phyloP scores from a whole-genome alignment of 2,113 vertebrate genomes.

The Chionodraco myersi region DNA sequence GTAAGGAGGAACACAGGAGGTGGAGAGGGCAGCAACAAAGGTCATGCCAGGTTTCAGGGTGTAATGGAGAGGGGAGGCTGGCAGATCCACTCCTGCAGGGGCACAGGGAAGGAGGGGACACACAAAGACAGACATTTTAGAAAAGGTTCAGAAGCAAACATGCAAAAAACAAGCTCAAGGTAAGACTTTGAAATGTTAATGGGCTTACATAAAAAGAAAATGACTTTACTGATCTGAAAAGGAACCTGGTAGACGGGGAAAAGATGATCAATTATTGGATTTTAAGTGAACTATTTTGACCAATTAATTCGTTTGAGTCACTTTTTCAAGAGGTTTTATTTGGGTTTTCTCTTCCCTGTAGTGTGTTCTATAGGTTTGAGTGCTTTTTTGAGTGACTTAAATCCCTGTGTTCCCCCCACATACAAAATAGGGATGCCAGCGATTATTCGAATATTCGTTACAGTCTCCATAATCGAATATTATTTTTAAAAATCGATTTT shows the following conservation, averaged over 20 bases:
- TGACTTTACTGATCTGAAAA: neutral
- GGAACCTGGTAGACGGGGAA: neutral
- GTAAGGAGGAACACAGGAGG: conserved; percentile 40
- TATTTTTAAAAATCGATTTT: no score
- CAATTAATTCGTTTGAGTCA: no score
- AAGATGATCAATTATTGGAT: no score
- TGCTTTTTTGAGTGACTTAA: no score
- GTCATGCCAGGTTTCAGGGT: conserved; percentile 56
- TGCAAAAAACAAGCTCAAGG: neutral
- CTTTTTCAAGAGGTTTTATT: no score
- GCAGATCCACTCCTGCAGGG: conserved; percentile 31
- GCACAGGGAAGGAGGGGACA: conserved; percentile 46
- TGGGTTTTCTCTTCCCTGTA: no score
- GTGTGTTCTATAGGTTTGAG: no score
- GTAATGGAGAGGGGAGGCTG: conserved; percentile 22
- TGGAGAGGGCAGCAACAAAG: conserved; percentile 44
- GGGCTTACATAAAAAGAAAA: neutral
- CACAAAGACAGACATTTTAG: neutral
- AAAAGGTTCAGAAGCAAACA: neutral
- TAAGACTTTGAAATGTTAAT: neutral
- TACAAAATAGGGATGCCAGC: no score
- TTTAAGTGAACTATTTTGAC: no score
- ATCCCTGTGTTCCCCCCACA: no score
- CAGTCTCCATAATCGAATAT: no score
- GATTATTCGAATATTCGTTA: no score